phyloP scores from a whole-genome alignment of 2,797 vertebrate species.

The Aratinga solstitialis region DNA sequence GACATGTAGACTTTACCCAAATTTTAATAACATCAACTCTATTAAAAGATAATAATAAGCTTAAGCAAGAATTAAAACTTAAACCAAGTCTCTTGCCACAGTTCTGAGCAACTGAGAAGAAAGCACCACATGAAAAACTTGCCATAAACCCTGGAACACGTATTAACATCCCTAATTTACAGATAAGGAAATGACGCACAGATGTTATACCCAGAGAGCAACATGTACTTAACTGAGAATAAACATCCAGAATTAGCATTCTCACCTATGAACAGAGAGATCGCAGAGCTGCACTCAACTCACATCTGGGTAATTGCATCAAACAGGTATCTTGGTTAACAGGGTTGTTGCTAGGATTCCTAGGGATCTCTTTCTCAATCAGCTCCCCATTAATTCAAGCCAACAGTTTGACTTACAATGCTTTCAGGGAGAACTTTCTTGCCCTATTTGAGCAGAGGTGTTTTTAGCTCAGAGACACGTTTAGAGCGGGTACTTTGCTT shows the following conservation, averaged over 20 bases:
- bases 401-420: background rate
- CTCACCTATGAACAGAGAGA: background rate
- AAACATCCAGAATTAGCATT: slow-evolving; percentile 18
- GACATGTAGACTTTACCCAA: background rate
- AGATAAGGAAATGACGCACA: background rate
- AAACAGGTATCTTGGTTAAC: background rate
- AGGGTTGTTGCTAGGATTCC: slow-evolving; percentile 28
- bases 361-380: background rate
- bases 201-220: slow-evolving; percentile 3
- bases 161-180: background rate
- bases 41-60: background rate
- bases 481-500: background rate
- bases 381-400: background rate
- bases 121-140: background rate
- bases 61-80: background rate
- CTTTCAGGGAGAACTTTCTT: background rate
- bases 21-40: background rate
- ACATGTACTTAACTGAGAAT: background rate
- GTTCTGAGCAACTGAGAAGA: background rate
- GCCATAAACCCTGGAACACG: background rate
- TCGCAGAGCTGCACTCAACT: background rate
- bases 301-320: background rate
- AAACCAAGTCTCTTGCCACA: background rate
- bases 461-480: background rate
- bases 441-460: background rate